A percentile compares a stretch with the other conserved stretches of the same genome.
Evolutionary conservation across 2,797 vertebrate species (phyloP).

Genomic region (Bufotes viridis): DNA sequence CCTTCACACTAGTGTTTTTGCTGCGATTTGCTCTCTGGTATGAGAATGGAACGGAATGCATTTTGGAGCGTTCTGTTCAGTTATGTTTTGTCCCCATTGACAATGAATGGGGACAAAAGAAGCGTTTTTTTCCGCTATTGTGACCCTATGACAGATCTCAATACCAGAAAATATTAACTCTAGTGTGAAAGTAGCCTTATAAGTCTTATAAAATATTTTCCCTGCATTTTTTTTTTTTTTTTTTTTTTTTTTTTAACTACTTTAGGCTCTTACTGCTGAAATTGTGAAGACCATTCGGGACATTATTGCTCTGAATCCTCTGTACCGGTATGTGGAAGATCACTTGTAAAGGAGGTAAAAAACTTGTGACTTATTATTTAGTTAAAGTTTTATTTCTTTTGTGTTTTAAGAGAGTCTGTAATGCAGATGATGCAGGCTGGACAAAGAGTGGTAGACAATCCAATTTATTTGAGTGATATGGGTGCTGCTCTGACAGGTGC

Average conservation of each 20-base stretch:
- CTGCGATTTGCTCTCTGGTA: too few relatives aligned
- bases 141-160: too few relatives aligned
- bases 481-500: constrained; percentile 94
- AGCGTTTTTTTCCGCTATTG: too few relatives aligned
- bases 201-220: too few relatives aligned
- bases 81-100: too few relatives aligned
- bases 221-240: neutral
- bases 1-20: too few relatives aligned
- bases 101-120: too few relatives aligned
- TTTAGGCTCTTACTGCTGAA: constrained; percentile 90
- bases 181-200: too few relatives aligned
- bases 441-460: constrained; percentile 97
- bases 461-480: constrained; percentile 98
- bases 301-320: constrained; percentile 95
- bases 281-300: constrained; percentile 98
- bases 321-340: constrained; percentile 83
- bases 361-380: too few relatives aligned
- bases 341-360: neutral
- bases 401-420: constrained; percentile 83
- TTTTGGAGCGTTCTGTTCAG: too few relatives aligned
- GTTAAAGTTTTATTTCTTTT: neutral
- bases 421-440: constrained; percentile 99
- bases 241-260: neutral
- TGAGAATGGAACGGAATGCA: too few relatives aligned
- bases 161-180: too few relatives aligned